Base-by-base conservation (phyloP, 2,888 invertebrate species). In the Isoperla grammatica region DNA sequence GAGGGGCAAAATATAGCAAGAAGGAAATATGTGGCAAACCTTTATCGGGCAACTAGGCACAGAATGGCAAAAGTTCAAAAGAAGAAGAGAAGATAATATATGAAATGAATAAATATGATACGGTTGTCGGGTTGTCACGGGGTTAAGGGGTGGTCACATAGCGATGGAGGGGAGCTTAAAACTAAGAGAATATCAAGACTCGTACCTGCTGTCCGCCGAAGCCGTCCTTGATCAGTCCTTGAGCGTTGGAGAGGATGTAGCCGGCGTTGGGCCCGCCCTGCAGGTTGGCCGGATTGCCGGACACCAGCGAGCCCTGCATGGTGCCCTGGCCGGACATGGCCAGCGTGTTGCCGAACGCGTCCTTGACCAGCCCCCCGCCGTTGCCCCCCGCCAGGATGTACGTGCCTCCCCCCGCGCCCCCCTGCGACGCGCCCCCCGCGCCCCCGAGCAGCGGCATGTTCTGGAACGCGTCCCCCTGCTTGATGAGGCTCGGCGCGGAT, bases 301-400 rank as follows among this genome's bases (percentile, higher is more conserved):
- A 45, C 45, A 45, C 45, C 3, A 45, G n/a, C 45, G 45, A 45
- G 19, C 45, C 45, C 19, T 45, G 45, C 11, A 45, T 45, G 15
- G 45, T 45, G 11, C 45, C 45, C 29, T 29, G 29, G 5, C 29
- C 29, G 29, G 29, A 29, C 29, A 29, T 29, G 8, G 29, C 8
- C 2, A 37, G 6, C n/a, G 54, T 45, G 54, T 59, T 59, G 15
- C 59, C 45, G 46, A 59, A 54, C 8, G 59, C 54, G 46, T 59
- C 59, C 23, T 59, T 59, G 11, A 58, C 17, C 17, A 50, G 40
- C 5, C 46, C 54, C 20, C 29, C 45, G 12, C 11, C 8, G 12
- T 35, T 49, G 13, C 35, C 39, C 8, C 46, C 48, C 5, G 61
- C 54, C n/a, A 61, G 48, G 15, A 58, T 58, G 56, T 54, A 58